Base-by-base conservation (phyloP, 1,140 invertebrate genomes). In the Drosophila serrata region DNA sequence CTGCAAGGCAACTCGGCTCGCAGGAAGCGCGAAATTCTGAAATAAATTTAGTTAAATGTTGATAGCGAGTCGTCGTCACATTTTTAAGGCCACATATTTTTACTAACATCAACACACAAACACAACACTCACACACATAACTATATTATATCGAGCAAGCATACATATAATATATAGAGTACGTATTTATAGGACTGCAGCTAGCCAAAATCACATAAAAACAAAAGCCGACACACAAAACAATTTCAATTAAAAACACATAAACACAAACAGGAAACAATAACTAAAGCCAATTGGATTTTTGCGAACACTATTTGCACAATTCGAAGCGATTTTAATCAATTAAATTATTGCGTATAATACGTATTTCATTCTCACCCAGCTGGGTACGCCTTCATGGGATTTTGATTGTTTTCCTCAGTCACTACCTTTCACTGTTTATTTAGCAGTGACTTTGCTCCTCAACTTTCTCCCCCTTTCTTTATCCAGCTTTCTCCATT, bases 1-100 rank as follows among this genome's bases (percentile, higher is more conserved):
- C 73, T 46, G 24, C 51, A 46, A 48, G 58, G 82, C 74, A 67
- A 72, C 60, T 75, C 72, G 74, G 85, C 29, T 78, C 62, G 70
- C 74, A 60, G 40, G 51, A 88, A 88, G 84, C 84, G 84, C 81
- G 69, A 88, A 90, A 88, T 88, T 88, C 84, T 88, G 84, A 88
- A 88, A 80, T 87, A 88, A 84, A 84, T 84, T 87, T 87, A 87
- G 73, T 87, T 88, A 58, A 80, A 84, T 80, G 84, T 87, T 70
- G 80, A 65, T 57, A 55, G 53, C 40, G 61, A 82, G 65, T 40
- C 67, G 73, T 77, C 72, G 79, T 79, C 62, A 61, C 75, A 86
- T 76, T 84, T 82, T 84, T 84, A 84, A 84, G 65, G 33, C 46
- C 40, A 80, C 81, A 85, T 74, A 85, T 64, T 90, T 84, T 84